Base-by-base conservation (phyloP, 2,888 invertebrate genomes). In the Drosophila kambysellisi region DNA sequence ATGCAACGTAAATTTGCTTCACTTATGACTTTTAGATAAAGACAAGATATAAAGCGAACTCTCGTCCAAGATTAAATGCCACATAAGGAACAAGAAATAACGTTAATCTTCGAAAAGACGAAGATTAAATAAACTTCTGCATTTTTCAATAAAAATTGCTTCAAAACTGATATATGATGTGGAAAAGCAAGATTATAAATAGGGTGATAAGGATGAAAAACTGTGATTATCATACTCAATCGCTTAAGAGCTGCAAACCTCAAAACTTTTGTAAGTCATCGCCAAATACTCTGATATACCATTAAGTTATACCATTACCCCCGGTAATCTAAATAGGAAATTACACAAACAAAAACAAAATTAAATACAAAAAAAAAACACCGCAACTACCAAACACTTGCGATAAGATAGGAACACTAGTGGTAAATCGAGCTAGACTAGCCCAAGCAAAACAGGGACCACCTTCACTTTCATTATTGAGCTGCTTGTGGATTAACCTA, bases 401-500 rank as follows among this genome's bases (percentile, higher is more conserved):
- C 61, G 90, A 86, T 86, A 88, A 89, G 86, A 86, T 86, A 86
- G 71, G 53, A 12, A 37, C 11, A 20, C 30, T 52, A 65, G n/a
- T 46, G 4, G 25, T 64, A 62, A 46, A 67, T 12, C 46, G 37
- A 61, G 20, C 52, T 46, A 57, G 17, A 61, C 35, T 46, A 65
- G 29, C 46, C 59, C 53, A 56, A 12, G 11, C 33, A 25, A 56
- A 70, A 53, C 20, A 65, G 39, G 48, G 35, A 53, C 15, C 29
- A 64, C 17, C 41, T 62, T 65, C 73, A 88, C 83, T 82, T 70
- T 48, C 62, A 59, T 62, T 75, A 72, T 69, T 63, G 78, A 75
- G 54, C 52, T 79, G 80, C 83, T 74, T 69, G 83, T 67, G 67
- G 88, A 89, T 87, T 87, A 87, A 83, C 74, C 82, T 67, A 46